Percentiles rank a stretch among this genome's conserved stretches.
phyloP scores from a whole-genome alignment of 1,140 invertebrate species.

The Philaenus spumarius region DNA sequence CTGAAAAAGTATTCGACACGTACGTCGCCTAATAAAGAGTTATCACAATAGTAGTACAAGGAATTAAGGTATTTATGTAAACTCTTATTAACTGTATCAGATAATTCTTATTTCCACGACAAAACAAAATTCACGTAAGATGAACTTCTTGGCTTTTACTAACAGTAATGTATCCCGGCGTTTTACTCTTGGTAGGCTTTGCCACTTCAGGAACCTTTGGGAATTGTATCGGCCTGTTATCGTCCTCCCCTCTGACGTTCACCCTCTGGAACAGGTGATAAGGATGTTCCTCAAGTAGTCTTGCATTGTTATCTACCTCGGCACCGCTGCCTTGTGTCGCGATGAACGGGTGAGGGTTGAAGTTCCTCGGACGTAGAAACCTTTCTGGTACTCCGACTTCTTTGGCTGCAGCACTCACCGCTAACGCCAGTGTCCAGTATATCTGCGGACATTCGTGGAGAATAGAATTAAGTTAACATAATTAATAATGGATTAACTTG shows the following conservation, averaged over 20 bases:
- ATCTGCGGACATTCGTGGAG: conserved; percentile 1
- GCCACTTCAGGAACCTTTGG: conserved; percentile 22
- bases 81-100: too few species aligned
- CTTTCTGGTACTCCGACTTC: conserved; percentile 28
- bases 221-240: conserved; percentile 22
- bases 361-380: conserved; percentile 26
- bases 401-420: background rate
- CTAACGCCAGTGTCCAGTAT: background rate
- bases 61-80: too few species aligned
- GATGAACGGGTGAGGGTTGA: conserved; percentile 28
- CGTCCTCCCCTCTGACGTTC: background rate
- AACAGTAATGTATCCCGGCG: conserved; percentile 5
- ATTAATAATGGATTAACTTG: too few species aligned
- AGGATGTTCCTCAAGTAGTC: conserved; percentile 6
- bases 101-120: background rate
- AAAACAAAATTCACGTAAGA: too few species aligned
- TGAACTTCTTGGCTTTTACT: background rate
- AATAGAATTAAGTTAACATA: too few species aligned
- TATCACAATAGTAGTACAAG: too few species aligned
- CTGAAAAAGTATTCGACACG: too few species aligned
- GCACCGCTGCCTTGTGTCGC: background rate
- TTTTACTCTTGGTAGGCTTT: conserved; percentile 15
- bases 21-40: too few species aligned
- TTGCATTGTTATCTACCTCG: background rate
- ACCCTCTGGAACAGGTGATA: conserved; percentile 10